Percentiles rank a stretch among this genome's conserved stretches.
phyloP scores from a whole-genome alignment of 2,888 invertebrate species.

The Crocallis elinguaria region DNA sequence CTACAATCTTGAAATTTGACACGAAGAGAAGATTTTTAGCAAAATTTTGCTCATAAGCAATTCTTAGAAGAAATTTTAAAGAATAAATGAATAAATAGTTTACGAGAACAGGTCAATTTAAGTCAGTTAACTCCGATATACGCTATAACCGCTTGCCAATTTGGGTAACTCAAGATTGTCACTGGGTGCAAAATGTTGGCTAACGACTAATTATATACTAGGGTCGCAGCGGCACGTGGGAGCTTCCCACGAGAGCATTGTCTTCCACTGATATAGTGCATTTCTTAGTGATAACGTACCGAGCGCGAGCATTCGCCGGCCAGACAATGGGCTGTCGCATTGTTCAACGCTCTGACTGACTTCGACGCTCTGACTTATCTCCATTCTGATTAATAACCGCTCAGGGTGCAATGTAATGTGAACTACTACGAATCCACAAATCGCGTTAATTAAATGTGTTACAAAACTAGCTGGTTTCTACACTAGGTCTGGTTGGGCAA shows the following conservation, averaged over 20 bases:
- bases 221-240: constrained; percentile 64
- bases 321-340: constrained; percentile 54
- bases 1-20: too few relatives aligned
- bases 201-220: constrained; percentile 62
- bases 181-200: constrained; percentile 64
- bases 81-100: too few relatives aligned
- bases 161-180: constrained; percentile 23
- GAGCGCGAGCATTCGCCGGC: constrained; percentile 47
- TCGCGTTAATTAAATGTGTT: constrained; percentile 41
- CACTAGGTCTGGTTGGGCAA: constrained; percentile 57
- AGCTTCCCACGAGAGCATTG: constrained; percentile 70
- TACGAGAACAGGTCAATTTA: neutral
- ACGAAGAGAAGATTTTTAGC: too few relatives aligned
- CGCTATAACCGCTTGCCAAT: constrained; percentile 5
- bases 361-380: constrained; percentile 45
- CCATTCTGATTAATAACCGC: constrained; percentile 50
- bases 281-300: constrained; percentile 66
- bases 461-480: constrained; percentile 45
- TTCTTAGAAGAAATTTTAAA: neutral
- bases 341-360: constrained; percentile 58
- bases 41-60: neutral
- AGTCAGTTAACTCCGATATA: constrained; percentile 9
- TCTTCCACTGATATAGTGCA: constrained; percentile 61
- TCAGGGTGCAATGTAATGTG: constrained; percentile 52
- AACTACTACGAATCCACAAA: constrained; percentile 45